Evolutionary conservation across 1,140 invertebrate species (phyloP), one percentile per base, ranked within the genome.

Genomic region (Cataglyphis hispanica): DNA sequence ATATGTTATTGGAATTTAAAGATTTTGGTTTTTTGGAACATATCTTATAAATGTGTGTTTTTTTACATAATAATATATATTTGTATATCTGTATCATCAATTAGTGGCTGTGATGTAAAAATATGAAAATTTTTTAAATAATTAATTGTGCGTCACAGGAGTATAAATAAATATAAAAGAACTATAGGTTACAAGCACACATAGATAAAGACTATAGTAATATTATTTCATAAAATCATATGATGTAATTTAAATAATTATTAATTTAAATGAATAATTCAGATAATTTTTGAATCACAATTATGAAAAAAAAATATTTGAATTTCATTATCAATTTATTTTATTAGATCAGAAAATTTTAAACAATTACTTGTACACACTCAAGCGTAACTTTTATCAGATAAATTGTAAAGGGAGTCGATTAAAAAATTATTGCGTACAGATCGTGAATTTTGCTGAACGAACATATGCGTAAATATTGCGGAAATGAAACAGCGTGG

Each of bases 1-100:
- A 93, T 6, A 90, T 92, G 84, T 34, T 94, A 19, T 0, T 93
- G 2, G 76, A 90, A 13, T 61, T 93, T 56, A 76, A 53, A 0
- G 90, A 93, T 0, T 37, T 80, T 10, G 93, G 92, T 0, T 88
- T 88, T 27, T 67, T 67, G n/a, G 22, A 67, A 67, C 37, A 67
- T 25, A 0, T 67, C 22, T 43, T 37, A 37, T 64, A 37, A 13
- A 27, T 60, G 34, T 64, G 8, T 43, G 5, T 50, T 50, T 50
- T 50, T 19, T 19, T n/a, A n/a, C n/a, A 50, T 16, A 46, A 50
- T 50, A 50, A 19, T 50, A 11, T 46, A 67, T 27, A 66, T 1
- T 1, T 46, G 1, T 16, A 46, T 46, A 67, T 43, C 1, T 13
- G n/a, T n/a, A n/a, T n/a, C n/a, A n/a, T n/a, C n/a, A n/a, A 50